Evolutionary conservation across 2,888 invertebrate genomes (phyloP).

Genomic region (Eupithecia vulgata): DNA sequence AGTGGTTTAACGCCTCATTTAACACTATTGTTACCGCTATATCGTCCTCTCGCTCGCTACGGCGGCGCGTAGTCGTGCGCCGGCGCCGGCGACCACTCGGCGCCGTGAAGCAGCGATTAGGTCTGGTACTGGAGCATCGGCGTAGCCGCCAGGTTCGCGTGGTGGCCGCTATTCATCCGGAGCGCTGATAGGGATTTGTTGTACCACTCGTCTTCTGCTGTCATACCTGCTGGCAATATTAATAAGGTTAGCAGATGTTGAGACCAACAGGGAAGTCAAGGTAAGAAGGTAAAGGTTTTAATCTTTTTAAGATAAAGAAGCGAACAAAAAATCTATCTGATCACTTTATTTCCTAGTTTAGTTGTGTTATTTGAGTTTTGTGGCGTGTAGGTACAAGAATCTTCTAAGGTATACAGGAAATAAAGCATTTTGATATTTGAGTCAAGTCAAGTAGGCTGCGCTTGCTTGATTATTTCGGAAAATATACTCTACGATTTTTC

Average conservation of each 20-base stretch:
- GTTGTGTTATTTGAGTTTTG: no score
- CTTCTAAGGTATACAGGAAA: no score
- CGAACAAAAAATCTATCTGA: no score
- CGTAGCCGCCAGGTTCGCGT: constrained; percentile 96
- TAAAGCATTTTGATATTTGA: no score
- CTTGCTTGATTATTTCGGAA: not conserved
- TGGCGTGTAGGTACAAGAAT: no score
- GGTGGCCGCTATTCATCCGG: constrained; percentile 98
- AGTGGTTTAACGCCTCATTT: constrained; percentile 1
- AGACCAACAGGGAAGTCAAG: not conserved
- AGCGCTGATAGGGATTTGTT: constrained; percentile 98
- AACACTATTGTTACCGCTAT: constrained; percentile 24
- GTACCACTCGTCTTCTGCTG: constrained; percentile 98
- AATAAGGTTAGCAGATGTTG: not conserved
- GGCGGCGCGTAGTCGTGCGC: constrained; percentile 79
- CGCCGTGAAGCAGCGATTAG: constrained; percentile 89
- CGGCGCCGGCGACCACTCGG: constrained; percentile 80
- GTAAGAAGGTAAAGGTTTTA: no score
- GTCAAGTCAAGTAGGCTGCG: not conserved
- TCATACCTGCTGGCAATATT: constrained; percentile 88
- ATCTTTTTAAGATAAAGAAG: no score
- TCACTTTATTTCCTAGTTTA: no score
- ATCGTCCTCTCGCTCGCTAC: constrained; percentile 52
- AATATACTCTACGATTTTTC: not conserved
- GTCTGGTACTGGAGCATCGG: constrained; percentile 99